phyloP scores from a whole-genome alignment of 2,888 invertebrate genomes.

The Rotaria sp. region DNA sequence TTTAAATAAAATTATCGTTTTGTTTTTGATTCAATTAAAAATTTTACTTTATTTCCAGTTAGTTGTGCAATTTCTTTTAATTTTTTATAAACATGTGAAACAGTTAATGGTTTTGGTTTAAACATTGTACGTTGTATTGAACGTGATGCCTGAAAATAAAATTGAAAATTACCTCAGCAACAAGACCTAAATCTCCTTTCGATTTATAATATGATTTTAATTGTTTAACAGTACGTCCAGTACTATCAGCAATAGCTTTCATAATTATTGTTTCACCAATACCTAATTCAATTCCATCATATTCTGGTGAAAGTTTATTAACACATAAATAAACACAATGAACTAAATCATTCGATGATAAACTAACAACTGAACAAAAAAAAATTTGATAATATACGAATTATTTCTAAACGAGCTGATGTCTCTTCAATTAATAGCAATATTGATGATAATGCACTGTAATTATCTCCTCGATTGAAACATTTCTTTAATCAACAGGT shows the following conservation, averaged over 20 bases:
- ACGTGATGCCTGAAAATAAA: constrained; percentile 49
- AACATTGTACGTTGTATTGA: constrained; percentile 77
- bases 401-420: constrained; percentile 66
- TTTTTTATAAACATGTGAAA: constrained; percentile 70
- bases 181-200: constrained; percentile 79
- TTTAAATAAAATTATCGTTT: constrained; percentile 23
- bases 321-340: constrained; percentile 84
- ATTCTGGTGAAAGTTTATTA: constrained; percentile 90
- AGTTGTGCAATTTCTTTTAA: constrained; percentile 77
- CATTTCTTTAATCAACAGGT: too few relatives aligned
- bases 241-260: constrained; percentile 83
- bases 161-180: constrained; percentile 66
- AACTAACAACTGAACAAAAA: constrained; percentile 78
- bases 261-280: constrained; percentile 80
- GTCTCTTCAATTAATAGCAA: constrained; percentile 78
- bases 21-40: constrained; percentile 7
- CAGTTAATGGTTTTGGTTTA: constrained; percentile 70
- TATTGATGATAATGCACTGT: constrained; percentile 79
- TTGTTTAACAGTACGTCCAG: constrained; percentile 69
- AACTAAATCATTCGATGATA: constrained; percentile 80
- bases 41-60: constrained; percentile 68
- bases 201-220: constrained; percentile 68
- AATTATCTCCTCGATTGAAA: too few relatives aligned
- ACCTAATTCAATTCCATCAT: constrained; percentile 85
- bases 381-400: constrained; percentile 82